These are phyloP conservation scores for Chaetodon trifasciatus DNA, from an alignment of 2,797 vertebrate species.

Conservation along the genomic window DNA sequence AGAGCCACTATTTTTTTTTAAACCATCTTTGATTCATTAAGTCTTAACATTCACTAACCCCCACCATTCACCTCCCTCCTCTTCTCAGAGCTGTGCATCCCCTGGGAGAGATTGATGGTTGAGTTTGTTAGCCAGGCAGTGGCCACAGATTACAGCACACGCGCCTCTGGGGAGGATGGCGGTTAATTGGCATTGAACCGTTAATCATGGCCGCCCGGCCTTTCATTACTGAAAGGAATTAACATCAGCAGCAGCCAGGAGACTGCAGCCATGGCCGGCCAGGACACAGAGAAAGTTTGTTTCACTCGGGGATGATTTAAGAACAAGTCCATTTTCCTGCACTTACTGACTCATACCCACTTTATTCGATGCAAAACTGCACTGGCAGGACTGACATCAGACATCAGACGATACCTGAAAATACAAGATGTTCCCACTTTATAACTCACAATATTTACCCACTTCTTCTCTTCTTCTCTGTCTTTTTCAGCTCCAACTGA, in stretches of 20 bases:
- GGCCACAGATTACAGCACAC: slow-evolving; percentile 73
- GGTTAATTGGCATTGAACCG: slow-evolving; percentile 83
- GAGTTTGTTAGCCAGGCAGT: slow-evolving; percentile 63
- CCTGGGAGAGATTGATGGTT: slow-evolving; percentile 67
- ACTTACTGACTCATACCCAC: slow-evolving; percentile 1
- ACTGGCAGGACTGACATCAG: not conserved
- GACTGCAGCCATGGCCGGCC: slow-evolving; percentile 45
- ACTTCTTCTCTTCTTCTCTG: slow-evolving; percentile 37
- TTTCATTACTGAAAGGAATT: slow-evolving; percentile 79
- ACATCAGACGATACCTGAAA: not conserved
- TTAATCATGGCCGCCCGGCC: slow-evolving; percentile 74
- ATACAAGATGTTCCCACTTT: not conserved
- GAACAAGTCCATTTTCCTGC: slow-evolving; percentile 6
- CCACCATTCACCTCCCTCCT: slow-evolving; percentile 38
- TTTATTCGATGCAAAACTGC: slow-evolving; percentile 7
- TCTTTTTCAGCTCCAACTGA: slow-evolving; percentile 92
- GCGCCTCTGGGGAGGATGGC: slow-evolving; percentile 63
- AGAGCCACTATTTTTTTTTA: slow-evolving; percentile 19
- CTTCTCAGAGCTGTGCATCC: slow-evolving; percentile 46
- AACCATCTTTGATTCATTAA: slow-evolving; percentile 62
- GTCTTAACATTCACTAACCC: slow-evolving; percentile 29
- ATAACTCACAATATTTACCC: not conserved
- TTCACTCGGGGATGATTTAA: slow-evolving; percentile 50
- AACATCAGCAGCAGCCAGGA: slow-evolving; percentile 68
- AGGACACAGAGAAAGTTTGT: slow-evolving; percentile 64